Conservation (phyloP, 2,888 invertebrate genomes). For the Caenorhabditis japonica region DNA sequence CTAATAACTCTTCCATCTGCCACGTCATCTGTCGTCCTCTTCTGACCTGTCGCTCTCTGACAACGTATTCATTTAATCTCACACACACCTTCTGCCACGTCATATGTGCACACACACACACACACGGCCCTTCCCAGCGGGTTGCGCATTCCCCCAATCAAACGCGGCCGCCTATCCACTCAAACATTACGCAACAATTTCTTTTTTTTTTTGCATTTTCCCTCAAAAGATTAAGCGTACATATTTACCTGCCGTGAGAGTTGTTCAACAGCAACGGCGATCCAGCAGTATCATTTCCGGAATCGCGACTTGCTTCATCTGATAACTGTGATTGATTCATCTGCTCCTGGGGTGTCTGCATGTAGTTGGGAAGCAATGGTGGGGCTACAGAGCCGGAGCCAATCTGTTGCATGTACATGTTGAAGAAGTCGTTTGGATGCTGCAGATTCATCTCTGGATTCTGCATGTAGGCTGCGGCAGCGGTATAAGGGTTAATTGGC, state of each 20-base stretch:
- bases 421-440: too few species aligned
- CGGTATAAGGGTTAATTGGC: too few species aligned
- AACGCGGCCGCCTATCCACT: conserved; percentile 14
- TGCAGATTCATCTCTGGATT: too few species aligned
- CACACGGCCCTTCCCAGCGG: too few species aligned
- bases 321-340: background rate
- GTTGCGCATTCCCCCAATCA: conserved; percentile 6
- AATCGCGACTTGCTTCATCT: background rate
- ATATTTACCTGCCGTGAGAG: conserved; percentile 15
- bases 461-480: too few species aligned
- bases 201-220: too few species aligned
- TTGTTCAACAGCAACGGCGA: background rate
- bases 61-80: too few species aligned
- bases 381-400: background rate
- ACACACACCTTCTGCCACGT: conserved; percentile 12
- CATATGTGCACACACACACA: background rate
- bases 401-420: too few species aligned
- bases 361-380: background rate
- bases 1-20: conserved; percentile 11
- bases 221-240: too few species aligned
- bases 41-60: conserved; percentile 12
- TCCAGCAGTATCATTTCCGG: conserved; percentile 22
- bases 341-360: background rate
- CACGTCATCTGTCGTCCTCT: conserved; percentile 23
- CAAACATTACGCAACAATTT: conserved; percentile 35